These are phyloP conservation scores for Sciurus niger DNA, from an alignment of 2,113 vertebrate genomes.

Conservation along the genomic window DNA sequence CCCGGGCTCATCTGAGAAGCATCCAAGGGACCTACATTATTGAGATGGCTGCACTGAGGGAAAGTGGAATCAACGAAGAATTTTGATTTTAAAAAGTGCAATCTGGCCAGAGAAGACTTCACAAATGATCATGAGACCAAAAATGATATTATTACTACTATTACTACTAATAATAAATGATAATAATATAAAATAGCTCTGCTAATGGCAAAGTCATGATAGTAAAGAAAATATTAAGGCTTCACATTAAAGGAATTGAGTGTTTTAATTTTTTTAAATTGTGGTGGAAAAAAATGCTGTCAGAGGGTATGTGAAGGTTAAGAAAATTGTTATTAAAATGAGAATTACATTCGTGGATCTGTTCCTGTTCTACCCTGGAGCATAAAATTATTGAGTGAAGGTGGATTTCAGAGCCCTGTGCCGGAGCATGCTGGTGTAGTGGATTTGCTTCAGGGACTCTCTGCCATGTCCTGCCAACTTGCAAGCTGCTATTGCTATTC, in stretches of 20 bases:
- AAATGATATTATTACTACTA: neutral
- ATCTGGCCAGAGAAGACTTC: neutral
- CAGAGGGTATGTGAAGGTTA: conserved; percentile 69
- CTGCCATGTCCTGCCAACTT: conserved; percentile 81
- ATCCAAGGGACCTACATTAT: neutral
- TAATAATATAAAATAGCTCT: neutral
- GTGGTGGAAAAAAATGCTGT: conserved; percentile 26
- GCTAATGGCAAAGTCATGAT: conserved; percentile 53
- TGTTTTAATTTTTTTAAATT: conserved; percentile 74
- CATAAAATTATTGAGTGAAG: conserved; percentile 76
- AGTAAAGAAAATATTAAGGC: conserved; percentile 52
- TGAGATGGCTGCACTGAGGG: conserved; percentile 21
- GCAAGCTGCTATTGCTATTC: conserved; percentile 78
- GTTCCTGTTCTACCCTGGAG: conserved; percentile 72
- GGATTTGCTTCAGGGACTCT: conserved; percentile 69
- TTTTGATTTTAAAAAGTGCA: conserved; percentile 32
- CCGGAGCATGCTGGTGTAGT: conserved; percentile 35
- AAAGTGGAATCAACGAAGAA: neutral
- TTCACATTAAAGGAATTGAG: conserved; percentile 53
- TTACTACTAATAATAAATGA: too few relatives aligned
- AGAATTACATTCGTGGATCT: conserved; percentile 75
- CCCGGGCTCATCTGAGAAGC: neutral
- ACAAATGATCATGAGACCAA: conserved; percentile 46
- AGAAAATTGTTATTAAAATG: conserved; percentile 78
- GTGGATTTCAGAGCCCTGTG: conserved; percentile 84